Percentiles rank a stretch among this genome's conserved stretches.
Conservation (phyloP, 2,888 invertebrate species). For the Yponomeuta evonymella region DNA sequence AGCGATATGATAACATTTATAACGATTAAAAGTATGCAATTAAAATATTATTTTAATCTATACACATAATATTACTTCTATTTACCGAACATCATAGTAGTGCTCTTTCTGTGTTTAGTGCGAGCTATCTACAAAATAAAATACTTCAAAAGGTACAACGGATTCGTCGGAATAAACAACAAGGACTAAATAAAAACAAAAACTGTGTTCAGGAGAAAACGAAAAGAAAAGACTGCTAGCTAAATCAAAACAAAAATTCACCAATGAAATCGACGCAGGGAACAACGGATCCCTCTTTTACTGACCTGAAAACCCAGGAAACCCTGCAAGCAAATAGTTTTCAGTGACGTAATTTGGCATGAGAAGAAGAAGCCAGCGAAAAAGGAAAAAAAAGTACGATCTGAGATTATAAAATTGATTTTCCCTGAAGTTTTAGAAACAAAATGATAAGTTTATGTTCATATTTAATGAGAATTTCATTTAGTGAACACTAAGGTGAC, state of each 20-base stretch:
- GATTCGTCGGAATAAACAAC: background rate
- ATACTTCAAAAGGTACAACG: too few species aligned
- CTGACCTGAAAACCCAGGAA: slow-evolving; percentile 56
- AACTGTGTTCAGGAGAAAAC: background rate
- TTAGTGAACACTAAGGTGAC: too few species aligned
- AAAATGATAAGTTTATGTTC: too few species aligned
- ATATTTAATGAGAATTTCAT: too few species aligned
- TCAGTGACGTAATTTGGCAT: slow-evolving; percentile 38
- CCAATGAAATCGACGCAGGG: background rate
- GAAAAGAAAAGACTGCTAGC: background rate
- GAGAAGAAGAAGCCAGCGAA: background rate
- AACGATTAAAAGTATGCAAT: background rate
- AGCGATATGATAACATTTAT: background rate
- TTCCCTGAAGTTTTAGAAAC: too few species aligned
- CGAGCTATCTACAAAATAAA: background rate
- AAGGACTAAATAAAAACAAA: background rate
- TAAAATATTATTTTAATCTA: background rate
- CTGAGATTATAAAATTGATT: too few species aligned
- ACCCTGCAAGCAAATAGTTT: slow-evolving; percentile 69
- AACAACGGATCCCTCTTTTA: background rate
- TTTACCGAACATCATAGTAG: background rate
- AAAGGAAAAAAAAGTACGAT: background rate
- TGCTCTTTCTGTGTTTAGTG: background rate
- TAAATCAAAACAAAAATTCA: background rate
- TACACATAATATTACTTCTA: background rate